Evolutionary conservation across 2,797 vertebrate species (phyloP), one percentile per base, ranked within the genome.

Genomic region (Syngnathus acus): DNA sequence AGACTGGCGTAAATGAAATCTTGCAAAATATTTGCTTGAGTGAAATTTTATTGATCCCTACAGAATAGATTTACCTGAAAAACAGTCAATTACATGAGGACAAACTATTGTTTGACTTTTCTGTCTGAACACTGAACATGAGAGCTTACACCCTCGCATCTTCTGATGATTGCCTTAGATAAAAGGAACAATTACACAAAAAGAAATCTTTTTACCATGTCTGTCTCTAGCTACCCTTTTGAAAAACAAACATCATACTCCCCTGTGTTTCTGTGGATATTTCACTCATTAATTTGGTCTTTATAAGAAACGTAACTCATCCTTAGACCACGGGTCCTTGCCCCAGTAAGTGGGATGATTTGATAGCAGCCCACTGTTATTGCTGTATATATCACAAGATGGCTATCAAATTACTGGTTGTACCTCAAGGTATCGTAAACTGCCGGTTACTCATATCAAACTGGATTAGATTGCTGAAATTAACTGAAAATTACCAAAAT

Each of bases 171-270:
- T 26, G 17, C 3, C 23, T 45, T 26, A 14, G 37, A 23, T 42
- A 21, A 42, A 61, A 42, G 10, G 23, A 57, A 11, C 38, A 60
- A 40, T 60, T 60, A 60, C 58, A 21, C 39, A n/a, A n/a, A 60
- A 26, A 40, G n/a, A 21, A 62, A 62, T 62, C 0, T 23, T 62
- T 43, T 43, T 11, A 23, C 40, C 38, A 10, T 42, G 58, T 60
- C 58, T 40, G 60, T 45, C 42, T 62, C 39, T 8, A 76, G 65
- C 59, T 64, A 64, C 54, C 63, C 65, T 53, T 72, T 75, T 63
- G 66, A 68, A 77, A 83, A 88, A 84, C 79, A 86, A 86, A 86
- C 81, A 82, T 68, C 65, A 26, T 32, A 40, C 39, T 72, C 78
- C 76, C 78, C 68, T 26, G 72, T 62, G 82, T 78, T 69, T 53